Percentiles rank a stretch among this genome's conserved stretches.
Conservation (phyloP, 2,888 invertebrate genomes). For the Apotomis capreana region DNA sequence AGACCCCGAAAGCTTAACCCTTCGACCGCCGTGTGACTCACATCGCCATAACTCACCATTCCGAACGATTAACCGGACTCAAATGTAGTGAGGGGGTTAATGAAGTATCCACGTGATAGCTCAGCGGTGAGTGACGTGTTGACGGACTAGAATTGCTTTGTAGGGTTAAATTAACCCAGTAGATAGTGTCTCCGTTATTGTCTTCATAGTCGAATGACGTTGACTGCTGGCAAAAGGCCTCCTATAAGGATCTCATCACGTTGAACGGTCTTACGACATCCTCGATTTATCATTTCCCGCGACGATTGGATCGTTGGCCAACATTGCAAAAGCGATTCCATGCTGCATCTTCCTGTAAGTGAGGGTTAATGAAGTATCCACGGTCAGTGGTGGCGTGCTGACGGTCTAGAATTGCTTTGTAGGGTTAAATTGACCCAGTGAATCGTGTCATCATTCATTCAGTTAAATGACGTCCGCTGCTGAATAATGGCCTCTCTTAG, state of each 20-base stretch:
- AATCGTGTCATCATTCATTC: too few relatives aligned
- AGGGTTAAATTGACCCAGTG: neutral
- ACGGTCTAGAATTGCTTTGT: constrained; percentile 18
- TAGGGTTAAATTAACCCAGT: neutral
- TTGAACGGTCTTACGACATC: too few relatives aligned
- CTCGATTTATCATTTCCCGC: too few relatives aligned
- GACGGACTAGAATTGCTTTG: constrained; percentile 24
- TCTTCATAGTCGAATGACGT: neutral
- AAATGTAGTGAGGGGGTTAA: constrained; percentile 74
- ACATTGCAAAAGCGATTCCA: too few relatives aligned
- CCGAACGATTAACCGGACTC: constrained; percentile 70
- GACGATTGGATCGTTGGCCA: too few relatives aligned
- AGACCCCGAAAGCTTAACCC: constrained; percentile 22
- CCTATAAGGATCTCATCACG: too few relatives aligned
- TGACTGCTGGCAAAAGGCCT: too few relatives aligned
- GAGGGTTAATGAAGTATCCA: constrained; percentile 67
- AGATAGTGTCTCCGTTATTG: neutral
- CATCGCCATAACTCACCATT: constrained; percentile 68
- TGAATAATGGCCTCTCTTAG: too few relatives aligned
- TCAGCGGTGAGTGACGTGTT: constrained; percentile 31
- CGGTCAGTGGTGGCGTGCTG: constrained; percentile 34
- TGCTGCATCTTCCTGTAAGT: too few relatives aligned
- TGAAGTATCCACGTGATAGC: constrained; percentile 59
- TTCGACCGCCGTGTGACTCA: constrained; percentile 46
- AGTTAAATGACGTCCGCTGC: too few relatives aligned